A percentile compares a stretch with the other conserved stretches of the same genome.
Evolutionary conservation across 1,140 invertebrate species (phyloP).

Genomic region (Eciton burchellii): DNA sequence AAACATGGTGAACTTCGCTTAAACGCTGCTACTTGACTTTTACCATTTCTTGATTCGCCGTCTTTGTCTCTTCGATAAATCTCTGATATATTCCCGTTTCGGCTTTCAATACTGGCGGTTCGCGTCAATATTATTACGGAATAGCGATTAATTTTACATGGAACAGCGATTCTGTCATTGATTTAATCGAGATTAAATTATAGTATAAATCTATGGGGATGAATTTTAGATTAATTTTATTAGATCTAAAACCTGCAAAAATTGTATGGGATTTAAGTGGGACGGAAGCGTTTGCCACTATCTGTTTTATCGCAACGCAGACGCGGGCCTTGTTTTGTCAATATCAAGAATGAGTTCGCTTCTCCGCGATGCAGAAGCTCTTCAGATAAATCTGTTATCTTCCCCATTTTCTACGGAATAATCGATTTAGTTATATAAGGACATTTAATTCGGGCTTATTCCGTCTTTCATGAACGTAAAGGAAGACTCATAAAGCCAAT

Average conservation of each 20-base stretch:
- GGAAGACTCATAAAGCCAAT: conserved; percentile 22
- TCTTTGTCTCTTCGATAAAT: not conserved
- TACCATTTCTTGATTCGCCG: not conserved
- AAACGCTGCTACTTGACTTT: not conserved
- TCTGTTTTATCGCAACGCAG: not conserved
- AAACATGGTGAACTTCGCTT: not conserved
- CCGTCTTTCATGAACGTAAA: not conserved
- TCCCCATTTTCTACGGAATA: not conserved
- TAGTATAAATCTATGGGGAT: not conserved
- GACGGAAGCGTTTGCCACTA: not conserved
- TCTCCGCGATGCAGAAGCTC: not conserved
- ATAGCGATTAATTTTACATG: not conserved
- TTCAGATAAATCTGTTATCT: not conserved
- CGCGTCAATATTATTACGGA: not conserved
- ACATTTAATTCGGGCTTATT: conserved; percentile 27
- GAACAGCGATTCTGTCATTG: not conserved
- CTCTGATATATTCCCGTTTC: not conserved
- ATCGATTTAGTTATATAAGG: conserved; percentile 18
- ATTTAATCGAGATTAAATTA: not conserved
- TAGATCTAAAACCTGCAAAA: not conserved
- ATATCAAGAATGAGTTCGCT: not conserved
- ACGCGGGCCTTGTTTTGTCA: not conserved
- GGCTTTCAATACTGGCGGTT: not conserved
- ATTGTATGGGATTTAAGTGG: not conserved
- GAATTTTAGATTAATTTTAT: conserved; percentile 18